Percentiles rank a stretch among this genome's conserved stretches.
phyloP scores from a whole-genome alignment of 2,888 invertebrate species.

The Sphecodes monilicornis region DNA sequence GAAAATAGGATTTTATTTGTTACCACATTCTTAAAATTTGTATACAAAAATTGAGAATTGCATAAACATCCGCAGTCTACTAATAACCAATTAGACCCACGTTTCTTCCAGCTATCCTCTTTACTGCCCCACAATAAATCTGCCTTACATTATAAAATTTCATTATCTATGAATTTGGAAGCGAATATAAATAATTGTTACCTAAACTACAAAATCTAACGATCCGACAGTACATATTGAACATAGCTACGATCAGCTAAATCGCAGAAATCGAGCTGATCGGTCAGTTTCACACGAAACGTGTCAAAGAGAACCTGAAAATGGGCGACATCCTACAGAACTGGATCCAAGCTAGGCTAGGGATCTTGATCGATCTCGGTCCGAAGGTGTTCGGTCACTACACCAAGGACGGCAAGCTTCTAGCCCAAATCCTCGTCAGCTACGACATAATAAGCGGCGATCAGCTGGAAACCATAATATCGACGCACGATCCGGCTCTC shows the following conservation, averaged over 20 bases:
- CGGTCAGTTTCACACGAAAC: neutral
- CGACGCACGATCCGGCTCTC: conserved; percentile 83
- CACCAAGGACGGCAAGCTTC: conserved; percentile 87
- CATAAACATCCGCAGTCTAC: too few relatives aligned
- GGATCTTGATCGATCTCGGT: conserved; percentile 86
- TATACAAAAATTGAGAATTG: too few relatives aligned
- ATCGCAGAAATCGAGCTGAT: neutral
- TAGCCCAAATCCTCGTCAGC: conserved; percentile 86
- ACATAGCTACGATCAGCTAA: neutral
- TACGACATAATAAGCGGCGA: conserved; percentile 87
- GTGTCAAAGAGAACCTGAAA: neutral
- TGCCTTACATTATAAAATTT: too few relatives aligned
- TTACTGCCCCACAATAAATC: too few relatives aligned
- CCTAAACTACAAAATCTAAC: too few relatives aligned
- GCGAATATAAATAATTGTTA: too few relatives aligned
- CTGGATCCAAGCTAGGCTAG: conserved; percentile 87
- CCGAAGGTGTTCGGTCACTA: conserved; percentile 86
- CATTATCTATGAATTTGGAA: too few relatives aligned
- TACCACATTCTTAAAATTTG: too few relatives aligned
- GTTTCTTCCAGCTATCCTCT: too few relatives aligned
- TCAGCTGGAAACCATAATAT: conserved; percentile 85
- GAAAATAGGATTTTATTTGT: too few relatives aligned
- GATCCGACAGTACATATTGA: neutral
- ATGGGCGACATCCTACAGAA: conserved; percentile 87
- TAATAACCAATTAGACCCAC: too few relatives aligned